Conservation (phyloP, 2,113 vertebrate species). For the Psittacula cyanocephala region DNA sequence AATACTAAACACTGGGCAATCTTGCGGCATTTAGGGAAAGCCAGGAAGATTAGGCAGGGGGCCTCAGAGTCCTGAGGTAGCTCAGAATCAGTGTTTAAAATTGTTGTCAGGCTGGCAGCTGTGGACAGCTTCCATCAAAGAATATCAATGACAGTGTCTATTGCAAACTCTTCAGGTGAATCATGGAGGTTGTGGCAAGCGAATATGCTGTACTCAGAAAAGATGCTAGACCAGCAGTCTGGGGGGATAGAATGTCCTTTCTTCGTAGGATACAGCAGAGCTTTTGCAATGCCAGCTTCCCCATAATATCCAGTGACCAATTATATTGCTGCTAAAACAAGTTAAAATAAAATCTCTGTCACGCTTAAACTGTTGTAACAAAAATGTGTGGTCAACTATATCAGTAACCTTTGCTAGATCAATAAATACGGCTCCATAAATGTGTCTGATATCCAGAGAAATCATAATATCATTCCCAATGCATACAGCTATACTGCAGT, state of each 20-base stretch:
- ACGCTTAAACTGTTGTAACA: constrained; percentile 47
- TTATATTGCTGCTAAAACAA: constrained; percentile 51
- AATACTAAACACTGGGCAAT: neutral
- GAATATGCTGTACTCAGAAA: neutral
- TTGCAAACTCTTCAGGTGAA: neutral
- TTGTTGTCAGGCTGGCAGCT: neutral
- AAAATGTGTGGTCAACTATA: constrained; percentile 9
- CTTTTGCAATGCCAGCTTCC: neutral
- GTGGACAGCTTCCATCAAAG: neutral
- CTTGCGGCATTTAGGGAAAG: neutral
- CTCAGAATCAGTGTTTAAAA: neutral
- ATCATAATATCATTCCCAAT: neutral
- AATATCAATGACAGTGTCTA: neutral
- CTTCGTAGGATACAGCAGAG: neutral
- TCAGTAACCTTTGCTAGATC: constrained; percentile 41
- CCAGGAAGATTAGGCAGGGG: neutral
- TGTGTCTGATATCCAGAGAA: constrained; percentile 41
- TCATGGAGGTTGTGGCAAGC: neutral
- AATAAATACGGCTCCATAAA: constrained; percentile 40
- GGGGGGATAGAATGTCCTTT: neutral
- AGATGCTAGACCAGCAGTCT: neutral
- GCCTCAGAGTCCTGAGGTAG: neutral
- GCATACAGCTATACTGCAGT: neutral
- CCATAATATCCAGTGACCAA: constrained; percentile 26
- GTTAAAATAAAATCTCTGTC: constrained; percentile 46